Conservation (phyloP, 2,113 vertebrate species). For the Ameiurus melas region DNA sequence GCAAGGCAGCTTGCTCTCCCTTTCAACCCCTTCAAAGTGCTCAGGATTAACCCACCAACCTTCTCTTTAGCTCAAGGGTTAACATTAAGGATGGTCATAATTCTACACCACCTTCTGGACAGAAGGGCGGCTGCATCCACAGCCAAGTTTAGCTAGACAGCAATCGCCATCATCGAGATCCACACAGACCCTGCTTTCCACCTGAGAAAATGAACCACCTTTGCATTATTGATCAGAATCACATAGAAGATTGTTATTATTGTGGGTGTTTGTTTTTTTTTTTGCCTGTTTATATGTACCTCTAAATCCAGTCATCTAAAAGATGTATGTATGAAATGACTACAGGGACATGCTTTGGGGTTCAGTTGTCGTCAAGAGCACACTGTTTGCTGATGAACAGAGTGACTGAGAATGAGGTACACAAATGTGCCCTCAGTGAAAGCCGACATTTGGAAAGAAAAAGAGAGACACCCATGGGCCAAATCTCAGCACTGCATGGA, state of each 20-base stretch:
- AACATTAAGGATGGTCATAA: conserved; percentile 64
- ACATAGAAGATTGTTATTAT: conserved; percentile 47
- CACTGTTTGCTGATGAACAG: conserved; percentile 43
- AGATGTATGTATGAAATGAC: conserved; percentile 44
- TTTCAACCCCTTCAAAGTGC: conserved; percentile 46
- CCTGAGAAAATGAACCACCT: conserved; percentile 53
- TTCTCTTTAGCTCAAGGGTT: conserved; percentile 41
- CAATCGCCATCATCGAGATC: conserved; percentile 41
- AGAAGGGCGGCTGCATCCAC: conserved; percentile 54
- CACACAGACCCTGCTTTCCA: conserved; percentile 37
- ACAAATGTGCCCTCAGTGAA: conserved; percentile 25
- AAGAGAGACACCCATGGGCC: conserved; percentile 78
- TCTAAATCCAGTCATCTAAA: conserved; percentile 41
- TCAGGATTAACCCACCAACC: conserved; percentile 53
- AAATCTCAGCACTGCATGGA: conserved; percentile 63
- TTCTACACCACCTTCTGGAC: conserved; percentile 51
- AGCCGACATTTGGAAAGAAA: conserved; percentile 67
- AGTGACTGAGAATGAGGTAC: conserved; percentile 24
- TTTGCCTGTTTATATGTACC: conserved; percentile 35
- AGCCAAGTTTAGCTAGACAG: conserved; percentile 13
- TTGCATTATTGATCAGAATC: conserved; percentile 58
- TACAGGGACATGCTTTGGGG: conserved; percentile 36
- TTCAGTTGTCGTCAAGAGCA: conserved; percentile 17
- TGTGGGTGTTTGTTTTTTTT: neutral
- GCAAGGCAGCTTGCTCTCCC: conserved; percentile 48